phyloP scores from a whole-genome alignment of 2,113 vertebrate genomes.

The Aegotheles bennettii region DNA sequence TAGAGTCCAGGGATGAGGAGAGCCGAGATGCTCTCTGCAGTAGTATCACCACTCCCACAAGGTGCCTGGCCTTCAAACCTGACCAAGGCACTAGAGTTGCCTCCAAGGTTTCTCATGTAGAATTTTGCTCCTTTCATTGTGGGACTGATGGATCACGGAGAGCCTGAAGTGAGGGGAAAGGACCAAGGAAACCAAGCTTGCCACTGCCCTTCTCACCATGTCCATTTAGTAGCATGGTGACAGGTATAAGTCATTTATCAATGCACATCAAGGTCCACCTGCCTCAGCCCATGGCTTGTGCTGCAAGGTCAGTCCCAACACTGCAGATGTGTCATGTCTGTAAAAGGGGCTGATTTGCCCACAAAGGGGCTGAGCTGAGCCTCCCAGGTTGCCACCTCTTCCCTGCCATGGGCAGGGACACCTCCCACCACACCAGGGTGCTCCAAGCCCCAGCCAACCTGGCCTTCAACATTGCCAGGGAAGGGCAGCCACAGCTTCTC shows the following conservation, averaged over 20 bases:
- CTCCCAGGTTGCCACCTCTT: neutral
- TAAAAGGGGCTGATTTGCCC: neutral
- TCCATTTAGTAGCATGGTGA: fast-evolving
- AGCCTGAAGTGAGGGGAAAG: neutral
- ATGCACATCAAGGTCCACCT: fast-evolving
- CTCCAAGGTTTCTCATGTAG: neutral
- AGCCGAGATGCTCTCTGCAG: neutral
- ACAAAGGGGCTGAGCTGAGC: neutral
- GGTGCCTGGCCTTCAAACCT: neutral
- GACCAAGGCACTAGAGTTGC: neutral
- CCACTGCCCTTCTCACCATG: fast-evolving
- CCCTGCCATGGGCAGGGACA: too few species aligned
- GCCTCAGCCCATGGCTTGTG: neutral
- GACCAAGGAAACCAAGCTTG: neutral
- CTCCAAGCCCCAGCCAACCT: too few species aligned
- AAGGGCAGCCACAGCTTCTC: too few species aligned
- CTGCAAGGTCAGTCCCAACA: fast-evolving
- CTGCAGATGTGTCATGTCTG: too few species aligned
- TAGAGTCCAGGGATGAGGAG: neutral
- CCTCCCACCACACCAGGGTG: too few species aligned
- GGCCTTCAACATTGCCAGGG: too few species aligned
- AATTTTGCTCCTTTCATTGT: neutral
- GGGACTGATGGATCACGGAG: neutral
- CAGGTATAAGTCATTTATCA: neutral
- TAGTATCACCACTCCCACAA: neutral